phyloP scores from a whole-genome alignment of 2,797 vertebrate genomes.

The Apodemus agrarius region DNA sequence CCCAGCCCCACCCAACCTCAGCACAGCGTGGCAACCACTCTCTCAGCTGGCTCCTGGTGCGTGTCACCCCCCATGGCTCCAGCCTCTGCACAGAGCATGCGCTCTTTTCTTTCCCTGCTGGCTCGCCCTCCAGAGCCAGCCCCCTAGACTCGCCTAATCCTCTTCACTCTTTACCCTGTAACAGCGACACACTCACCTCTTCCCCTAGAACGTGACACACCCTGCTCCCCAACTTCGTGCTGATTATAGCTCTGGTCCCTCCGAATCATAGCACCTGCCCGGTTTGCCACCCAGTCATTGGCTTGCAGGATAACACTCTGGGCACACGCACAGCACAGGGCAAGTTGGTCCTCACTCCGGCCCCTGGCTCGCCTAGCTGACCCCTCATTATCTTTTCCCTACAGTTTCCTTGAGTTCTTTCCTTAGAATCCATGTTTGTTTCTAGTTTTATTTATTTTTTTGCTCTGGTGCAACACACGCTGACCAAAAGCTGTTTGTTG shows the following conservation, averaged over 20 bases:
- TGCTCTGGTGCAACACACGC: not conserved
- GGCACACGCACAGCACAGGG: no score
- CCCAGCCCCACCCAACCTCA: not conserved
- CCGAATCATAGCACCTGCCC: not conserved
- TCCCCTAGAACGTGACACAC: not conserved
- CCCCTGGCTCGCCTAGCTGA: not conserved
- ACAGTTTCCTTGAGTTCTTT: not conserved
- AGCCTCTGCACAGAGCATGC: not conserved
- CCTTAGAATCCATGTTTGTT: not conserved
- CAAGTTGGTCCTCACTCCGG: not conserved
- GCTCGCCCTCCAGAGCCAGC: not conserved
- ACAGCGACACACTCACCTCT: not conserved
- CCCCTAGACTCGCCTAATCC: not conserved
- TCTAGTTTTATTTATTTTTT: not conserved
- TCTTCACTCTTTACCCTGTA: not conserved
- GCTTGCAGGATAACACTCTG: not conserved
- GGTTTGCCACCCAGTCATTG: fast-evolving
- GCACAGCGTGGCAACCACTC: not conserved
- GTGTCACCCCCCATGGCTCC: not conserved
- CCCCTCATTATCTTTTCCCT: not conserved
- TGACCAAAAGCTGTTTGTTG: not conserved
- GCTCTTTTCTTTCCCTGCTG: not conserved
- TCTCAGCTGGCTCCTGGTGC: not conserved
- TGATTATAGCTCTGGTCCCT: not conserved
- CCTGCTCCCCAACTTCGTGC: no score